Conservation (phyloP, 2,888 invertebrate genomes). For the Mycalesis mineus region DNA sequence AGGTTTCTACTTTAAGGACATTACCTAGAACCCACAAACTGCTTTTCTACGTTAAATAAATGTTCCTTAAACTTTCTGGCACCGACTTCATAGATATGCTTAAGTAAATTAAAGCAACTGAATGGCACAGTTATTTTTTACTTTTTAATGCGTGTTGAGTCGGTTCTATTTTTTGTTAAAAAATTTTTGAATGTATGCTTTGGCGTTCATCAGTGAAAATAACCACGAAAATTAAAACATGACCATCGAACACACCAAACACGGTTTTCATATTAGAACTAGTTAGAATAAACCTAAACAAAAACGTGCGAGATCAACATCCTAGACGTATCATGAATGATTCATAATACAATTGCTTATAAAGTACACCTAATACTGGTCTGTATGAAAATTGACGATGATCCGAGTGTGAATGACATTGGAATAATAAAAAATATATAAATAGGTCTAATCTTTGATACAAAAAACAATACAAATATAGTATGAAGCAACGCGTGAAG, state of each 20-base stretch:
- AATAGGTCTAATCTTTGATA: background rate
- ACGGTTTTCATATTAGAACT: background rate
- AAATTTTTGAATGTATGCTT: too few species aligned
- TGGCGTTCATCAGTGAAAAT: too few species aligned
- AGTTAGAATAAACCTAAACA: constrained; percentile 6
- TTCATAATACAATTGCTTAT: constrained; percentile 34
- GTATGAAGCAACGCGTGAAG: background rate
- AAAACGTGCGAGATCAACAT: background rate
- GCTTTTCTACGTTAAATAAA: too few species aligned
- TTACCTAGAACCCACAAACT: too few species aligned
- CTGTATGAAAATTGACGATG: background rate
- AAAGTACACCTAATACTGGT: constrained; percentile 27
- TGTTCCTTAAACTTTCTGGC: too few species aligned
- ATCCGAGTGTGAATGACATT: background rate
- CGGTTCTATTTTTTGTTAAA: too few species aligned
- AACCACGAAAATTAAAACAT: too few species aligned
- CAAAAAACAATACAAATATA: background rate
- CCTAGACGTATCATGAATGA: constrained; percentile 31
- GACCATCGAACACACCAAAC: background rate
- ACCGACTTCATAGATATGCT: too few species aligned
- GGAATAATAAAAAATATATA: background rate
- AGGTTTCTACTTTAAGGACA: too few species aligned
- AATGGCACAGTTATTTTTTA: too few species aligned
- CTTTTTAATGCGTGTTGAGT: too few species aligned
- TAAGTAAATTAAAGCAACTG: too few species aligned